phyloP scores from a whole-genome alignment of 2,113 vertebrate genomes.

The Ctenomys sociabilis region DNA sequence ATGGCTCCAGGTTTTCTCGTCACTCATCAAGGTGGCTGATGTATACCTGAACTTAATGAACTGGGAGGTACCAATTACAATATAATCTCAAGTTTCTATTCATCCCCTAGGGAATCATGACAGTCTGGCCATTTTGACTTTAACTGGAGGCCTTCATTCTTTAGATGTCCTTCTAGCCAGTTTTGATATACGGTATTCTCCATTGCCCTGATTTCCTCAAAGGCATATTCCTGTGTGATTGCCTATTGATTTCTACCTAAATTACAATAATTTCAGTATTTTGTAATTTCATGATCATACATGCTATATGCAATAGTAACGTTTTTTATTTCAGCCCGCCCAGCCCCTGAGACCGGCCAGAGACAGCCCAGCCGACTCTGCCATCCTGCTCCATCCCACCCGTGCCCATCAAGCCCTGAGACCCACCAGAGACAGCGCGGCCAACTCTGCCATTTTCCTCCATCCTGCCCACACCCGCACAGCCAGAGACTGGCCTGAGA shows the following conservation, averaged over 20 bases:
- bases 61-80: neutral
- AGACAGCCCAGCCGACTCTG: too few species aligned
- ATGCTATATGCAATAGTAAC: neutral
- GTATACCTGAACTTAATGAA: neutral
- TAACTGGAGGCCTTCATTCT: neutral
- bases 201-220: neutral
- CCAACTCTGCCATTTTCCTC: too few species aligned
- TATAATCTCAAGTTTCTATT: neutral
- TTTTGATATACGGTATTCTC: neutral
- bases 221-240: neutral
- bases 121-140: neutral
- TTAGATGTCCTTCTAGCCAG: neutral
- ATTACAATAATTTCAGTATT: neutral
- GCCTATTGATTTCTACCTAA: neutral
- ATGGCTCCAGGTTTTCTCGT: neutral
- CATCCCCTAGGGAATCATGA: neutral
- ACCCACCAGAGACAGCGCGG: too few species aligned
- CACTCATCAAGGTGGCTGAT: neutral
- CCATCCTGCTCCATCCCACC: too few species aligned
- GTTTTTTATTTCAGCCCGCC: too few species aligned
- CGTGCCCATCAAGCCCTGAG: too few species aligned
- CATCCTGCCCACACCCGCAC: too few species aligned
- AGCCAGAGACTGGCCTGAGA: too few species aligned
- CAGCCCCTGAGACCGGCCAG: too few species aligned
- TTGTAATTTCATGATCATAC: conserved; percentile 33